phyloP scores from a whole-genome alignment of 1,140 invertebrate genomes.

The Dysdera silvatica region DNA sequence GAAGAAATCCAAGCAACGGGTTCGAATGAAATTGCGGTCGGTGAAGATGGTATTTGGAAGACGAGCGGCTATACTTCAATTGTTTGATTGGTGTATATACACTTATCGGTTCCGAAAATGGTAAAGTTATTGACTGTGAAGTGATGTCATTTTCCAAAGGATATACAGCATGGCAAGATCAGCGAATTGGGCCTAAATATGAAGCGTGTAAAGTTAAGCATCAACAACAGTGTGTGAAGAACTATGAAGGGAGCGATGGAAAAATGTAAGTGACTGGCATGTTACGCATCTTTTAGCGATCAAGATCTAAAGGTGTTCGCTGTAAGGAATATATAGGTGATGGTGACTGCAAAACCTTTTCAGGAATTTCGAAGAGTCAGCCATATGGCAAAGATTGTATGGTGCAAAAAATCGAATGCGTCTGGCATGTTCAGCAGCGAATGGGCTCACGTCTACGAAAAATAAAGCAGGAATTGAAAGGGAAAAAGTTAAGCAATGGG shows the following conservation, averaged over 20 bases:
- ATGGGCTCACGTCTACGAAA: background rate
- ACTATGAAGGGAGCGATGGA: constrained; percentile 27
- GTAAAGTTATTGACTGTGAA: constrained; percentile 30
- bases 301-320: too few relatives aligned
- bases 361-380: background rate
- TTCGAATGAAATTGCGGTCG: constrained; percentile 12
- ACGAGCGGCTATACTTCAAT: constrained; percentile 27
- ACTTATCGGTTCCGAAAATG: constrained; percentile 26
- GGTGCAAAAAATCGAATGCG: background rate
- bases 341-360: background rate
- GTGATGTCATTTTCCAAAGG: constrained; percentile 19
- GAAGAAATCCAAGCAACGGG: background rate
- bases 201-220: too few relatives aligned
- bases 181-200: constrained; percentile 9
- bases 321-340: background rate
- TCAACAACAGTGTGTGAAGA: too few relatives aligned
- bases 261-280: constrained; percentile 16
- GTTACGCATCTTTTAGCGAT: too few relatives aligned
- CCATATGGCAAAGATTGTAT: background rate
- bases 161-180: background rate
- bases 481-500: background rate
- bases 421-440: background rate
- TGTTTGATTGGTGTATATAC: constrained; percentile 29
- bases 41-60: constrained; percentile 30
- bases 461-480: background rate